Conservation (phyloP, 2,888 invertebrate species). For the Rugalucina vietnamica region DNA sequence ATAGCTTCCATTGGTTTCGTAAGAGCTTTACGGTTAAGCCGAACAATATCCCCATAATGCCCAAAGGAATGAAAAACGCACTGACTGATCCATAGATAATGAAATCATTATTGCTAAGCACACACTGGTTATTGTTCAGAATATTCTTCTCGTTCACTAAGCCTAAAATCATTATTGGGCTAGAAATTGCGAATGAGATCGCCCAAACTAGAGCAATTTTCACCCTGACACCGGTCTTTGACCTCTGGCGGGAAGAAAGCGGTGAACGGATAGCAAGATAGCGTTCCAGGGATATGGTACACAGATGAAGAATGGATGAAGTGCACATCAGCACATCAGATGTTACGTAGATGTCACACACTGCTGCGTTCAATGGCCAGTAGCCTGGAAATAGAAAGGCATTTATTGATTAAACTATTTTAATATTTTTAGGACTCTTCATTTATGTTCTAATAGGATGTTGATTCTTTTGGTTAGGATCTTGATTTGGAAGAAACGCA, state of each 20-base stretch:
- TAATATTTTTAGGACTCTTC: too few relatives aligned
- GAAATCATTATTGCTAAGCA: slow-evolving; percentile 83
- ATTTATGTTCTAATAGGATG: too few relatives aligned
- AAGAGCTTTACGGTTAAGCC: slow-evolving; percentile 94
- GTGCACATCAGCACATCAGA: slow-evolving; percentile 88
- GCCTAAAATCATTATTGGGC: slow-evolving; percentile 84
- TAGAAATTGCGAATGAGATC: slow-evolving; percentile 87
- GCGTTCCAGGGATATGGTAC: slow-evolving; percentile 87
- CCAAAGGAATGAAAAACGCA: slow-evolving; percentile 97
- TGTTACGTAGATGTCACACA: slow-evolving; percentile 84
- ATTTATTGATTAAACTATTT: too few relatives aligned
- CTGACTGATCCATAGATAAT: slow-evolving; percentile 96
- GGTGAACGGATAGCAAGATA: slow-evolving; percentile 96
- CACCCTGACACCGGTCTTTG: slow-evolving; percentile 84
- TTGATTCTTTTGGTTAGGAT: too few relatives aligned
- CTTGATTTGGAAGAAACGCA: too few relatives aligned
- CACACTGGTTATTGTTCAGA: slow-evolving; percentile 87
- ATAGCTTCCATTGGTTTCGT: slow-evolving; percentile 88
- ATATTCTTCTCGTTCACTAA: slow-evolving; percentile 87
- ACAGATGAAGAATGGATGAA: slow-evolving; percentile 86
- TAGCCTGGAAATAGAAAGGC: slow-evolving; percentile 88
- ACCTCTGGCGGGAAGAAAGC: slow-evolving; percentile 86
- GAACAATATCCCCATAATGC: slow-evolving; percentile 97
- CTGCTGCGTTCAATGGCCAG: slow-evolving; percentile 90
- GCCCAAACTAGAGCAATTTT: slow-evolving; percentile 98